Evolutionary conservation across 2,888 invertebrate species (phyloP), one percentile per base, ranked within the genome.

Genomic region (Reticulitermes lucifugus): DNA sequence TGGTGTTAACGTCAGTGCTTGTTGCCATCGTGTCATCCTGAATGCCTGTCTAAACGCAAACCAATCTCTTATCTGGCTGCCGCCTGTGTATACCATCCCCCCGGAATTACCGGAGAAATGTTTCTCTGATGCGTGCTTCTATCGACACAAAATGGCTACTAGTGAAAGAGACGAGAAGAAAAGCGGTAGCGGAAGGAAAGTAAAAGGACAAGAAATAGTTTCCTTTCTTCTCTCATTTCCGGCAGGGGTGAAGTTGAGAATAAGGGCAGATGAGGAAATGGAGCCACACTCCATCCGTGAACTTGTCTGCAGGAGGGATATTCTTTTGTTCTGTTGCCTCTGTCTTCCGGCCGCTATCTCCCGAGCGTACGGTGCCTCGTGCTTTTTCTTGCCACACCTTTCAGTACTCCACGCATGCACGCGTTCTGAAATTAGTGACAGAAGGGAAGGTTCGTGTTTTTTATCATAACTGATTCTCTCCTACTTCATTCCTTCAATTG

Each of bases 251-350:
- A 46, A 77, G 77, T 9, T n/a, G 43, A 43, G 51, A 77, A 77
- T 77, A 77, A n/a, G 77, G 10, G 22, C 43, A 77, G 77, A 77
- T 77, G 77, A 41, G 77, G 77, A 77, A 77, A 77, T 77, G 46
- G n/a, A 77, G 22, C 43, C 43, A 18, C 46, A n/a, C 41, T 73
- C 21, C 41, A 73, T 73, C 73, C 73, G 18, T n/a, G 65, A 25
- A 65, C 65, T 9, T 10, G 25, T 4, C 2, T 41, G 5, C 21
- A 18, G 5, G 35, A 41, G 7, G 73, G 73, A 6, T 12, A 18
- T 35, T 73, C 73, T 41, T 73, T 73, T 73, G 73, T 73, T 21
- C 14, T 29, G 73, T 73, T 73, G 10, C 73, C 73, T 14, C 73
- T 35, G 35, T 4, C 73, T 73, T 73, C 73, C 41, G 21, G 65